Base-by-base conservation (phyloP, 2,113 vertebrate genomes). In the Limanda limanda region DNA sequence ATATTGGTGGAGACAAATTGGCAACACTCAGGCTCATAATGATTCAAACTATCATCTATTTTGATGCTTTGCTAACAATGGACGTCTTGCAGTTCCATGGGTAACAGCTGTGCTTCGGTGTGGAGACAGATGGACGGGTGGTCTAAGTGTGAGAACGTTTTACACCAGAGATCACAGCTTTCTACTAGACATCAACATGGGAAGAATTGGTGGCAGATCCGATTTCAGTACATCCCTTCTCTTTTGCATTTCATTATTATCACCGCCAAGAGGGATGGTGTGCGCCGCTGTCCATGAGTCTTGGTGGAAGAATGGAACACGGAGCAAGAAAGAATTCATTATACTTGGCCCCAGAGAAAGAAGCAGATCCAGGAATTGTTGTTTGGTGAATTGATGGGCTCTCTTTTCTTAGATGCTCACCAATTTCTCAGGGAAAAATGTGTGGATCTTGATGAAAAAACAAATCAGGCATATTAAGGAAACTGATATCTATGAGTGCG, bases 101-200 rank as follows among this genome's bases (percentile, higher is more conserved):
- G n/a, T 58, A 45, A 51, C 10, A 6, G 2, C 17, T 40, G n/a
- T 14, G 17, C 14, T 21, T 24, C 4, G 15, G 6, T 5, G 20
- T 4, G 24, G 55, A 40, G 45, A 1, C 2, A 40, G 23, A 17
- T 4, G 31, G 35, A 40, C 1, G n/a, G 20, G 20, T 17, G 3
- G 21, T 23, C 9, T 3, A 4, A 31, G 8, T 35, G 68, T 68
- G 62, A 76, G 71, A 48, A n/a, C 18, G 51, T 15, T 7, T 59
- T 18, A 81, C 64, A 64, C n/a, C 37, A 42, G 21, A 57, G 8
- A 21, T 37, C 35, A 18, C 61, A 25, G 37, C 11, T 40, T 71
- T 35, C 25, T 20, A 1, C 23, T 42, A 17, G 15, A 4, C 17
- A 15, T 47, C 57, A 54, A 35, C 71, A 27, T 1, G 15, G 23